A percentile compares a stretch with the other conserved stretches of the same genome.
These are phyloP conservation scores for Leucopternis melanops DNA, from an alignment of 2,113 vertebrate genomes.

Conservation along the genomic window DNA sequence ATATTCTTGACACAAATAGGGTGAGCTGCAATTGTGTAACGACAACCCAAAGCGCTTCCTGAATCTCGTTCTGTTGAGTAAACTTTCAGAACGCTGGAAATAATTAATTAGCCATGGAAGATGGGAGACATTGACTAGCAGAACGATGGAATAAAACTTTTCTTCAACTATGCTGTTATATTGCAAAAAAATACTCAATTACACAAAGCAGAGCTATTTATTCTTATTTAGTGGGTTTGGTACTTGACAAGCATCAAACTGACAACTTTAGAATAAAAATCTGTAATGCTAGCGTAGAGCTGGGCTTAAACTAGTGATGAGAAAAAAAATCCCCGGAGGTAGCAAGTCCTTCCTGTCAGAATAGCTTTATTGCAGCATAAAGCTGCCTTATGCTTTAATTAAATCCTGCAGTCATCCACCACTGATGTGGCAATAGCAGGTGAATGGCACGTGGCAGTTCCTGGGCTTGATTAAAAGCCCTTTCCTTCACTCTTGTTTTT, in stretches of 20 bases:
- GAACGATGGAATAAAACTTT: neutral
- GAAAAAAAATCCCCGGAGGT: neutral
- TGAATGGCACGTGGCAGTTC: neutral
- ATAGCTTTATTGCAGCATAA: neutral
- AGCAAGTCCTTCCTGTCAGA: neutral
- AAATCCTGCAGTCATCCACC: neutral
- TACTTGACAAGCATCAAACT: constrained; percentile 27
- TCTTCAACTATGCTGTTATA: neutral
- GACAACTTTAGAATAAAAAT: constrained; percentile 1
- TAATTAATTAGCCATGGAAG: constrained; percentile 36
- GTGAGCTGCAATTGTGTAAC: neutral
- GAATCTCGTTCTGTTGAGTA: constrained; percentile 14
- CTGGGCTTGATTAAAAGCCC: neutral
- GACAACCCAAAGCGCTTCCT: neutral
- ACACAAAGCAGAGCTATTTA: constrained; percentile 9
- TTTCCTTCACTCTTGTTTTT: rapidly evolving
- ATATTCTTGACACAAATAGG: neutral
- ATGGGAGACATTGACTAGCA: neutral
- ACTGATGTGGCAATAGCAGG: neutral
- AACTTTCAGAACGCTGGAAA: neutral
- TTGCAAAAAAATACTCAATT: neutral
- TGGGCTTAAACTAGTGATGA: neutral
- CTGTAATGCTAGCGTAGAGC: constrained; percentile 48
- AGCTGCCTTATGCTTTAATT: neutral
- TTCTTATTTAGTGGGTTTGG: constrained; percentile 30